Conservation (phyloP, 1,140 invertebrate genomes). For the Nixonia krombeini region DNA sequence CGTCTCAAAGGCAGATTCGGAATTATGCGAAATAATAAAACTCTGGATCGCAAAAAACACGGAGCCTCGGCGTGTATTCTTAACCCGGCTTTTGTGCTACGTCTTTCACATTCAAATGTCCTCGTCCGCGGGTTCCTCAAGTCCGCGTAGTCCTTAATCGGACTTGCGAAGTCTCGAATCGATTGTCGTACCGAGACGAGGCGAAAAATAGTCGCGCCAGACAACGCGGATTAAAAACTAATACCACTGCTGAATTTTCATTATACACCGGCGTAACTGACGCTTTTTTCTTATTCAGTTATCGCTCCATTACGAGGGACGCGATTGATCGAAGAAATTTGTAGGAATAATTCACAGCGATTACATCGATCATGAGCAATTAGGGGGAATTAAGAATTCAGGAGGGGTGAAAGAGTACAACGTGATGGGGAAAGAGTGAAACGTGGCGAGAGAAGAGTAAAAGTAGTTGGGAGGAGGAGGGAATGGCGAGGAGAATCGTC, state of each 20-base stretch:
- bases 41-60: slow-evolving; percentile 8
- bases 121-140: slow-evolving; percentile 21
- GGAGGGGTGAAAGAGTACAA: too few relatives aligned
- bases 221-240: too few relatives aligned
- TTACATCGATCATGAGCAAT: slow-evolving; percentile 13
- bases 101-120: slow-evolving; percentile 24
- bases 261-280: too few relatives aligned
- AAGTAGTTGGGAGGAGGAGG: slow-evolving; percentile 18
- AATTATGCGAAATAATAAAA: slow-evolving; percentile 7
- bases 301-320: too few relatives aligned
- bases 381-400: slow-evolving; percentile 22
- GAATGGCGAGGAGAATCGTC: slow-evolving; percentile 1
- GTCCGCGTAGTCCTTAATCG: background rate
- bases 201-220: too few relatives aligned
- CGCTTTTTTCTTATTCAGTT: too few relatives aligned
- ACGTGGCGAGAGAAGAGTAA: background rate
- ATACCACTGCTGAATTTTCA: too few relatives aligned
- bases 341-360: too few relatives aligned
- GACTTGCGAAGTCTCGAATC: too few relatives aligned
- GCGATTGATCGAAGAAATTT: too few relatives aligned
- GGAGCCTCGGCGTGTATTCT: slow-evolving; percentile 6
- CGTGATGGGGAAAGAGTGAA: too few relatives aligned
- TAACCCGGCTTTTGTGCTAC: background rate
- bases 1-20: too few relatives aligned
- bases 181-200: background rate